Evolutionary conservation across 2,888 invertebrate species (phyloP), one percentile per base, ranked within the genome.

Genomic region (Lasioglossum zephyrum): DNA sequence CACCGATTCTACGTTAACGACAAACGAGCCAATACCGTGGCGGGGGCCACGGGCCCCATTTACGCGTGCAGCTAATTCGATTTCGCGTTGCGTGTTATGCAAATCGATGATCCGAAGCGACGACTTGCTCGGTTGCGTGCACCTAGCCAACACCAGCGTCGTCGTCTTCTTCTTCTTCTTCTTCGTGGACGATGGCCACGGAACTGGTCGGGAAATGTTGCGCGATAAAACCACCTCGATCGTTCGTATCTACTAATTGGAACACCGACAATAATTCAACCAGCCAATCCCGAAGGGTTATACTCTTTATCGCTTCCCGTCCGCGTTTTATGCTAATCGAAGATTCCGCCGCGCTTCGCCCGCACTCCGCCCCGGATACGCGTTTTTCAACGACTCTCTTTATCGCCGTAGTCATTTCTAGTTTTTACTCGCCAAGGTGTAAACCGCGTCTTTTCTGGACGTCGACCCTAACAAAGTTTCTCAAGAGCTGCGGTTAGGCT

Each of bases 41-140:
- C n/a, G 53, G 9, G 72, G 18, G 66, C 57, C 26, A 18, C 1
- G 3, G 47, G 39, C 22, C 11, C 77, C 79, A 60, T 76, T 81
- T 66, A 73, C 84, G 84, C 82, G 81, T 57, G 75, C 66, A 66
- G 74, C 78, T 88, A 78, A 89, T 86, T 89, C 80, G 74, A 85
- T 85, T 76, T 87, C 83, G 31, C 81, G 74, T 76, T 73, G 84
- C 81, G 77, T 75, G 82, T 89, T 89, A 89, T 82, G 89, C 80
- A 89, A 89, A 89, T 89, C 69, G 26, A 18, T 69, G 69, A 80
- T 84, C 36, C 82, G 77, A 77, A 6, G 41, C 41, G 39, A 69
- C 69, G 69, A 69, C 69, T 69, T 36, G 39, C 72, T 81, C 9
- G 22, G 74, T 74, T 63, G 73, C 84, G 72, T 84, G 86, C 82